Evolutionary conservation across 2,888 invertebrate genomes (phyloP).

Genomic region (Clepsis dumicolana): DNA sequence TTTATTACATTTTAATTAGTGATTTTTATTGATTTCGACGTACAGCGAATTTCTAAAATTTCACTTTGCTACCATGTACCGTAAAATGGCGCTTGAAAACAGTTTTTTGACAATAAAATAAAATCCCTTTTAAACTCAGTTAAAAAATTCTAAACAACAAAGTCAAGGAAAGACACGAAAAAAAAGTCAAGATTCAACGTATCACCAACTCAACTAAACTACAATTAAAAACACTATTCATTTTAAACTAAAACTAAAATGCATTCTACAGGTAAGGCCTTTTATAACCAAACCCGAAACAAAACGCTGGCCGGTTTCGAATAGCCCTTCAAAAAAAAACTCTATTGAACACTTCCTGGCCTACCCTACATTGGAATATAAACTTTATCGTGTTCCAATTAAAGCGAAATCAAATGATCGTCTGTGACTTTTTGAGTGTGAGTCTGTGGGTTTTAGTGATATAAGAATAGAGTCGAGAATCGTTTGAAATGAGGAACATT

Average conservation of each 20-base stretch:
- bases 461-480: slow-evolving; percentile 20
- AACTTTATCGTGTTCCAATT: neutral
- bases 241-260: slow-evolving; percentile 18
- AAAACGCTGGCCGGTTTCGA: slow-evolving; percentile 32
- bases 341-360: slow-evolving; percentile 29
- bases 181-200: neutral
- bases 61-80: too few relatives aligned
- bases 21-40: too few relatives aligned
- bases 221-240: slow-evolving; percentile 10
- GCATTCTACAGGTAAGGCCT: slow-evolving; percentile 18
- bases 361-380: slow-evolving; percentile 3
- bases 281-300: slow-evolving; percentile 36
- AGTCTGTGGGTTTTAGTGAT: neutral
- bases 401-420: neutral
- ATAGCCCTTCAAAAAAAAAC: slow-evolving; percentile 33
- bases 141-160: too few relatives aligned
- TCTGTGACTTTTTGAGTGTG: neutral
- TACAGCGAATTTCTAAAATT: too few relatives aligned
- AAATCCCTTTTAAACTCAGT: too few relatives aligned
- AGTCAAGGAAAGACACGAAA: too few relatives aligned
- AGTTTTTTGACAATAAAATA: too few relatives aligned
- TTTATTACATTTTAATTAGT: too few relatives aligned
- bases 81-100: too few relatives aligned
- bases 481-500: slow-evolving; percentile 2
- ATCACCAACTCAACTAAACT: neutral